These are phyloP conservation scores for Conchocele bisecta DNA, from an alignment of 2,888 invertebrate species.

Conservation along the genomic window DNA sequence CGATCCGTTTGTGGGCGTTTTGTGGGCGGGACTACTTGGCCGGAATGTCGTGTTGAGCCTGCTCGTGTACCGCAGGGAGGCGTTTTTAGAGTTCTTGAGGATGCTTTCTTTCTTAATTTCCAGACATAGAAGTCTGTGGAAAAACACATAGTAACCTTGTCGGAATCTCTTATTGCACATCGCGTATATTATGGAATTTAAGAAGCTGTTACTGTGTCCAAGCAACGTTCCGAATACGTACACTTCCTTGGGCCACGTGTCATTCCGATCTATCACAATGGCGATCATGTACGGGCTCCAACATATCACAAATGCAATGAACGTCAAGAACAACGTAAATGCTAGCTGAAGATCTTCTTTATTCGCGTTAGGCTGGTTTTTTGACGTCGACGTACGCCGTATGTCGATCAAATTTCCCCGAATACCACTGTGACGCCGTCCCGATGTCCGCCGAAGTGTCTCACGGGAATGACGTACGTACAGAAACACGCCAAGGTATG, in stretches of 20 bases:
- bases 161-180: conserved; percentile 62
- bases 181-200: conserved; percentile 69
- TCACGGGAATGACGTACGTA: conserved; percentile 46
- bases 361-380: too few relatives aligned
- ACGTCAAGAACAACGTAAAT: conserved; percentile 66
- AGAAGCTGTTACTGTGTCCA: conserved; percentile 67
- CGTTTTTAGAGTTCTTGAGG: conserved; percentile 25
- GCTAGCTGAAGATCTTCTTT: conserved; percentile 63
- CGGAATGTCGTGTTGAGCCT: neutral
- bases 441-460: conserved; percentile 12
- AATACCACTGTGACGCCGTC: conserved; percentile 4
- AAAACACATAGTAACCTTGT: conserved; percentile 58
- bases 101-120: conserved; percentile 38
- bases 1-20: too few relatives aligned
- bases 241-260: conserved; percentile 59
- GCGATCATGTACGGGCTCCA: conserved; percentile 66
- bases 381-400: conserved; percentile 9
- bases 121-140: conserved; percentile 40
- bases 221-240: conserved; percentile 64
- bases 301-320: conserved; percentile 63
- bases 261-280: conserved; percentile 57
- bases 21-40: too few relatives aligned
- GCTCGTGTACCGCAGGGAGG: conserved; percentile 31
- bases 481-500: conserved; percentile 57
- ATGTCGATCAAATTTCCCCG: conserved; percentile 12